Conservation (phyloP, 2,113 vertebrate species). For the Triplophysa rosa region DNA sequence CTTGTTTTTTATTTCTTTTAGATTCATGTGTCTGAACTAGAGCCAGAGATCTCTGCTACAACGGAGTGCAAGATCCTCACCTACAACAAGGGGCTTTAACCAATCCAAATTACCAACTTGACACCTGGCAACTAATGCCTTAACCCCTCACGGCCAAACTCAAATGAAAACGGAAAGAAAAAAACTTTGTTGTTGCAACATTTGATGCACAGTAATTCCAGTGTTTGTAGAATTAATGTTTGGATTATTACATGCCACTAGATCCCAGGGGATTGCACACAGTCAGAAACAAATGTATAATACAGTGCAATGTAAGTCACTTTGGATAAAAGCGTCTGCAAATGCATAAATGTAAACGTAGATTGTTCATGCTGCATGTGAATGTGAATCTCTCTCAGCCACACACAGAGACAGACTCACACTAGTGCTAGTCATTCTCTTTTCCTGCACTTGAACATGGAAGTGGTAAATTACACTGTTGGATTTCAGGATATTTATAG, state of each 20-base stretch:
- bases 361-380: conserved; percentile 43
- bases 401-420: conserved; percentile 40
- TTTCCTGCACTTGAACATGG: conserved; percentile 1
- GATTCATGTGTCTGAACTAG: conserved; percentile 83
- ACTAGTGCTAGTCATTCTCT: conserved; percentile 22
- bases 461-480: conserved; percentile 12
- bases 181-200: conserved; percentile 5
- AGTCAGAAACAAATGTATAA: too few relatives aligned
- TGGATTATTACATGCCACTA: not conserved
- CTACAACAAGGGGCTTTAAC: conserved; percentile 92
- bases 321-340: too few relatives aligned
- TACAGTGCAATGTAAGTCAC: too few relatives aligned
- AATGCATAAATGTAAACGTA: too few relatives aligned
- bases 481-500: conserved; percentile 17
- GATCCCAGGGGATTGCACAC: too few relatives aligned
- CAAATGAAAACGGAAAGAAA: not conserved
- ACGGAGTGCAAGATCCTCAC: conserved; percentile 80
- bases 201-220: not conserved
- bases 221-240: not conserved
- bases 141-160: conserved; percentile 9
- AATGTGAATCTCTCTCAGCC: conserved; percentile 39
- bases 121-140: not conserved
- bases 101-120: not conserved
- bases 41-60: conserved; percentile 85
- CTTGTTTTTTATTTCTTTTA: conserved; percentile 62